These are phyloP conservation scores for Netelia inedita DNA, from an alignment of 2,888 invertebrate genomes.

Conservation along the genomic window DNA sequence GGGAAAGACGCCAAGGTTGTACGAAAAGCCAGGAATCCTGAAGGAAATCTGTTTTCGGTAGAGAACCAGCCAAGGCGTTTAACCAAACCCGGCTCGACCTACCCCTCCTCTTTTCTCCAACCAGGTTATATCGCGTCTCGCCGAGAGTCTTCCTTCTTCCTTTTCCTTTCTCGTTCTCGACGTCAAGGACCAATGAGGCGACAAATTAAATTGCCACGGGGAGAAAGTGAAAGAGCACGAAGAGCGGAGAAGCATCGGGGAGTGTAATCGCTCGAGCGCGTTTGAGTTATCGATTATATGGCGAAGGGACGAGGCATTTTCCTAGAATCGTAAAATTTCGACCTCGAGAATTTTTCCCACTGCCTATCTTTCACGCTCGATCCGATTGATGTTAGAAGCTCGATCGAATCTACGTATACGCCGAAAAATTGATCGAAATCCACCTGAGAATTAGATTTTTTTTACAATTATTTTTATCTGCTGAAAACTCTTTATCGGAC, in stretches of 20 bases:
- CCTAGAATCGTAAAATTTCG: neutral
- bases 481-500: neutral
- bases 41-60: conserved; percentile 73
- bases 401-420: no score
- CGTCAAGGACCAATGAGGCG: conserved; percentile 75
- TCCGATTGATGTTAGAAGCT: no score
- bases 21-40: conserved; percentile 40
- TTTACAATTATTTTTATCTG: no score
- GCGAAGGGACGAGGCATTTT: conserved; percentile 27
- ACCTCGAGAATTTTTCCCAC: neutral
- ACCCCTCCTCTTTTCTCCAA: neutral
- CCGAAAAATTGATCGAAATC: no score
- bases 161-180: conserved; percentile 57
- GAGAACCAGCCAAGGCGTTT: conserved; percentile 68
- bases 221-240: conserved; percentile 63
- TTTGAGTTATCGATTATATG: conserved; percentile 61
- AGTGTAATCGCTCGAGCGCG: conserved; percentile 58
- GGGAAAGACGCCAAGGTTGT: conserved; percentile 53
- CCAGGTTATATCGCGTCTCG: conserved; percentile 44
- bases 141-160: conserved; percentile 22
- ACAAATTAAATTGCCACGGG: conserved; percentile 75
- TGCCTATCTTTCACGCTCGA: neutral
- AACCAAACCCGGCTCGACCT: conserved; percentile 42
- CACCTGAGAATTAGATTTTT: no score
- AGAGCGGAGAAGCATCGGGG: conserved; percentile 47